Percentiles rank a stretch among this genome's conserved stretches.
phyloP scores from a whole-genome alignment of 2,888 invertebrate genomes.

The Branchipolynoe longqiensis region DNA sequence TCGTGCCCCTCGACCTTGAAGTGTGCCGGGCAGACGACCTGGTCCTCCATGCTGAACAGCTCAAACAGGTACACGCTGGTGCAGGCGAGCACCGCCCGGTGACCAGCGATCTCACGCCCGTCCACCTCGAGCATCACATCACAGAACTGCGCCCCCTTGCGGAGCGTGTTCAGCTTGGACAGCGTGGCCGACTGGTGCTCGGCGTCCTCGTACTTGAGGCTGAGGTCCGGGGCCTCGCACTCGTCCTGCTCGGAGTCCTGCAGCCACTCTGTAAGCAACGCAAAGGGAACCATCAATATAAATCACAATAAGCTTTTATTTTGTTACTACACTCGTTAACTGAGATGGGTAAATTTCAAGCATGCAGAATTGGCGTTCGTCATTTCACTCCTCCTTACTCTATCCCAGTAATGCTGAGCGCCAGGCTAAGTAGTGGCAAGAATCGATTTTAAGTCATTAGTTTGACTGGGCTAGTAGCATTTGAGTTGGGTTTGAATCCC shows the following conservation, averaged over 20 bases:
- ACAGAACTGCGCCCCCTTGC: conserved; percentile 92
- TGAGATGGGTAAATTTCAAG: neutral
- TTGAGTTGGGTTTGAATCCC: too few relatives aligned
- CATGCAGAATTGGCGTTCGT: too few relatives aligned
- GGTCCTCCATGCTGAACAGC: conserved; percentile 84
- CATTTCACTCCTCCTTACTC: too few relatives aligned
- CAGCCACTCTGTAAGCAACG: conserved; percentile 40
- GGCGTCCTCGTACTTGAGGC: conserved; percentile 73
- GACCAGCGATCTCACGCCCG: conserved; percentile 88
- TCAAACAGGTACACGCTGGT: conserved; percentile 90
- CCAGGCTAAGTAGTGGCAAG: too few relatives aligned
- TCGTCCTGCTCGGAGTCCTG: conserved; percentile 55
- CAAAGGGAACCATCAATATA: neutral
- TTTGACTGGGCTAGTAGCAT: too few relatives aligned
- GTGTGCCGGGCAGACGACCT: conserved; percentile 79
- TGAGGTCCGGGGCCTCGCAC: conserved; percentile 31
- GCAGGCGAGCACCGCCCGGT: conserved; percentile 90
- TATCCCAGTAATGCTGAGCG: too few relatives aligned
- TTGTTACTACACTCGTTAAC: neutral
- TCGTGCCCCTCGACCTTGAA: conserved; percentile 87
- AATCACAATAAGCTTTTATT: neutral
- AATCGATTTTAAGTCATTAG: too few relatives aligned
- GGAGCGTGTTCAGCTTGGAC: conserved; percentile 88
- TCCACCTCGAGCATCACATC: conserved; percentile 91
- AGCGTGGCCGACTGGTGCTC: conserved; percentile 83